These are phyloP conservation scores for Polypedilum pembai DNA, from an alignment of 1,140 invertebrate genomes.

Conservation along the genomic window DNA sequence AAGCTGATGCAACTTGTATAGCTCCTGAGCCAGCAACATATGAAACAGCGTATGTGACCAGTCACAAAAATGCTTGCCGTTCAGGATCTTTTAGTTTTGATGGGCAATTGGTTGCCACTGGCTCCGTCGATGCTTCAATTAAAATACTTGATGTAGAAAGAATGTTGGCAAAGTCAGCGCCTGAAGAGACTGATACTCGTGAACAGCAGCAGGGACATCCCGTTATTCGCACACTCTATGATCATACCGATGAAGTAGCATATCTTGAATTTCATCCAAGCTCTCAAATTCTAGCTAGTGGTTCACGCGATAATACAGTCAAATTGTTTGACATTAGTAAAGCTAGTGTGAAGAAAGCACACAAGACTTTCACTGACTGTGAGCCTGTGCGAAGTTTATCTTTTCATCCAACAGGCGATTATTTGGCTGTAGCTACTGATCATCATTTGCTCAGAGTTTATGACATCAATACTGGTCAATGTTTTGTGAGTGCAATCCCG, in stretches of 20 bases:
- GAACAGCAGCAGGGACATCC: constrained; percentile 78
- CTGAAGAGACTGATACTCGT: constrained; percentile 61
- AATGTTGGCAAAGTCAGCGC: constrained; percentile 91
- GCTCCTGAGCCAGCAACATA: constrained; percentile 92
- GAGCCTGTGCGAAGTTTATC: constrained; percentile 80
- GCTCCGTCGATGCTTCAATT: constrained; percentile 95
- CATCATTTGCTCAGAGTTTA: constrained; percentile 88
- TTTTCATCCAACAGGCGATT: constrained; percentile 94
- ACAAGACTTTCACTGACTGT: constrained; percentile 88
- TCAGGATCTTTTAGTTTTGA: constrained; percentile 91
- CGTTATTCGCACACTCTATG: constrained; percentile 96
- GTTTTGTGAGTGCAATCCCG: constrained; percentile 86
- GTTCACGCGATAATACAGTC: constrained; percentile 86
- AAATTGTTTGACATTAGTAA: constrained; percentile 98
- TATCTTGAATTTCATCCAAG: constrained; percentile 94
- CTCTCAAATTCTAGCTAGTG: constrained; percentile 87
- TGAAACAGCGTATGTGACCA: constrained; percentile 97
- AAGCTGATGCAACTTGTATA: constrained; percentile 81
- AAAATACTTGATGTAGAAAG: constrained; percentile 97
- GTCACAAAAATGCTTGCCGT: constrained; percentile 93
- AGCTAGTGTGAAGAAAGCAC: constrained; percentile 95
- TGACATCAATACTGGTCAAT: constrained; percentile 91
- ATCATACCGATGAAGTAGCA: constrained; percentile 96
- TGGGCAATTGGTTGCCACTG: constrained; percentile 94
- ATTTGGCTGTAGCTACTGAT: constrained; percentile 84